Evolutionary conservation across 2,888 invertebrate species (phyloP), one percentile per base, ranked within the genome.

Genomic region (Drosophila neonasuta): DNA sequence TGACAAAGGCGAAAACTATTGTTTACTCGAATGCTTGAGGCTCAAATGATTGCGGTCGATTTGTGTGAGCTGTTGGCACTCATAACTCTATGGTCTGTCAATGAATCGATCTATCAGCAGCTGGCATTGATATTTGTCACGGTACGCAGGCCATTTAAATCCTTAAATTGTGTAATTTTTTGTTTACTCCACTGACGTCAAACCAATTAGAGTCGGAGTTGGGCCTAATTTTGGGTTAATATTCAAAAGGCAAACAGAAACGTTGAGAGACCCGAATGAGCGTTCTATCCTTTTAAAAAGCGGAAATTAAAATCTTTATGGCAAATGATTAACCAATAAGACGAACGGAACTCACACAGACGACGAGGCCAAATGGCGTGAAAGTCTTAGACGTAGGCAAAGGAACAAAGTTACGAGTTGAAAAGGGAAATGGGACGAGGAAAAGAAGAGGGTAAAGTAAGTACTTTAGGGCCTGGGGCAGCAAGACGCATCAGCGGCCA

Each of bases 281-380:
- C 13, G 13, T 44, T 55, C 39, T 20, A 55, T 45, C 41, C 73
- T 71, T 73, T 83, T 77, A 79, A 77, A 77, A 74, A 73, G 72
- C 81, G 80, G 75, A 87, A 88, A 85, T 87, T 85, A 83, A 87
- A 84, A 81, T 87, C 74, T 87, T 87, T 83, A 82, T 71, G 73
- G 84, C 82, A 73, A 83, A 88, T 88, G 88, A 85, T 89, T 85
- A 89, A 81, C 81, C 87, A 86, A 89, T 89, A 80, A 80, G 72
- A 65, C 64, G 44, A 71, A 68, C 58, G 60, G 60, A 74, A 68
- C 60, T 42, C 20, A 17, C 45, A 42, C 54, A 60, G 66, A 56
- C 36, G 24, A n/a, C 59, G 42, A 20, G 29, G 8, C 15, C 46
- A 63, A 63, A 54, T 4, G 41, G 48, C 65, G 49, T 68, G 15